phyloP scores from a whole-genome alignment of 2,888 invertebrate species.

The Pyrrhosoma nymphula region DNA sequence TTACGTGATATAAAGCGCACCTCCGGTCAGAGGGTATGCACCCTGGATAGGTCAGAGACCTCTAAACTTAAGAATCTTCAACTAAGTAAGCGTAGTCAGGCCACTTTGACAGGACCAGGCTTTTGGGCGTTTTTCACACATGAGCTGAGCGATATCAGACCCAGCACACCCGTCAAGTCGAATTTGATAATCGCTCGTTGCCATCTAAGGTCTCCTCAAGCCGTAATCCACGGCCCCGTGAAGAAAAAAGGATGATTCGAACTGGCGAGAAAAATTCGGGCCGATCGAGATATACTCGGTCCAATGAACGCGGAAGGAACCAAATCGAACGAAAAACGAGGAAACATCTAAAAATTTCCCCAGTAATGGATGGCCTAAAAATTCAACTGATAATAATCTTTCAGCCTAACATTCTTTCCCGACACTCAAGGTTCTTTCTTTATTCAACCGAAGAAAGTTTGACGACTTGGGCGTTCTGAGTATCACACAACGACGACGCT shows the following conservation, averaged over 20 bases:
- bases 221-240: not conserved
- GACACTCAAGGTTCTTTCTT: not conserved
- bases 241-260: not conserved
- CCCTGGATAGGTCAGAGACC: not conserved
- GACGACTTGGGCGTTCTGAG: not conserved
- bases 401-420: not conserved
- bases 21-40: not conserved
- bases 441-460: not conserved
- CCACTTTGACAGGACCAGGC: slow-evolving; percentile 24
- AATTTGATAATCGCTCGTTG: not conserved
- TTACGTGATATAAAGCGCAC: too few relatives aligned
- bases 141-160: not conserved
- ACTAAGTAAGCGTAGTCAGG: not conserved
- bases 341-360: not conserved
- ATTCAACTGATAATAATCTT: not conserved
- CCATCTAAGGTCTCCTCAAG: not conserved
- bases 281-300: slow-evolving; percentile 3
- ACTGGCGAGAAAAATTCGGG: not conserved
- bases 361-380: not conserved
- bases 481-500: not conserved
- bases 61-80: not conserved
- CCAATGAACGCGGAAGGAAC: not conserved
- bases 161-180: not conserved
- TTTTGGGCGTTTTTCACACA: slow-evolving; percentile 23
- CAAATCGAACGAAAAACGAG: not conserved